Conservation (phyloP, 2,888 invertebrate species). For the Xiphydria camelus region DNA sequence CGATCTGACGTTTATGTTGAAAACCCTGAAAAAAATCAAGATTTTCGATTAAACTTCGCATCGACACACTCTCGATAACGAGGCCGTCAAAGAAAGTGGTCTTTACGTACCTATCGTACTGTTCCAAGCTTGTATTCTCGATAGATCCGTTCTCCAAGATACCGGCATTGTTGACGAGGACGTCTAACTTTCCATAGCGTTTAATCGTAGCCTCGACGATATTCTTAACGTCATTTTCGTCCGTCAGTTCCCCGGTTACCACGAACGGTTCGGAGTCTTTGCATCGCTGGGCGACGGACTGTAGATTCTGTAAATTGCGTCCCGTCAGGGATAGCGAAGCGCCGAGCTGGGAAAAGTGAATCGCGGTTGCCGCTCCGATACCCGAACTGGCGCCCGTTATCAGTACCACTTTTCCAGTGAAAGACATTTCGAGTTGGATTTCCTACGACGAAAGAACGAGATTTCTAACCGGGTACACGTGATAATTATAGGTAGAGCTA, state of each 20-base stretch:
- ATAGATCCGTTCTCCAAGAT: conserved; percentile 80
- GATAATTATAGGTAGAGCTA: no score
- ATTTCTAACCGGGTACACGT: neutral
- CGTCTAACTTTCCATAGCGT: conserved; percentile 77
- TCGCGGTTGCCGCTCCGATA: conserved; percentile 81
- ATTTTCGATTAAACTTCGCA: neutral
- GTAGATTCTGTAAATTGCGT: conserved; percentile 68
- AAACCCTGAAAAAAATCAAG: conserved; percentile 61
- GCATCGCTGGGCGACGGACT: conserved; percentile 60
- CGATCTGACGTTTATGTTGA: conserved; percentile 87
- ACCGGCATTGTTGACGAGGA: conserved; percentile 91
- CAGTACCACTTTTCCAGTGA: conserved; percentile 73
- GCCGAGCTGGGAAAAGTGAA: conserved; percentile 75
- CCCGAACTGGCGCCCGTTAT: conserved; percentile 85
- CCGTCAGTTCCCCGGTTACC: conserved; percentile 72
- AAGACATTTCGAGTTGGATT: conserved; percentile 60
- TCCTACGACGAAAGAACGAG: conserved; percentile 9
- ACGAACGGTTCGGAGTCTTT: conserved; percentile 61
- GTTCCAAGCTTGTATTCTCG: conserved; percentile 82
- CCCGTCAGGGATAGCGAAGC: conserved; percentile 75
- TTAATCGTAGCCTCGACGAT: conserved; percentile 74
- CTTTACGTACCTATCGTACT: conserved; percentile 70
- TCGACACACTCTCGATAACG: neutral
- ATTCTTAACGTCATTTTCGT: conserved; percentile 72
- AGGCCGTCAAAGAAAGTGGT: neutral